phyloP scores from a whole-genome alignment of 2,888 invertebrate species.

The Oxystoma pomonae region DNA sequence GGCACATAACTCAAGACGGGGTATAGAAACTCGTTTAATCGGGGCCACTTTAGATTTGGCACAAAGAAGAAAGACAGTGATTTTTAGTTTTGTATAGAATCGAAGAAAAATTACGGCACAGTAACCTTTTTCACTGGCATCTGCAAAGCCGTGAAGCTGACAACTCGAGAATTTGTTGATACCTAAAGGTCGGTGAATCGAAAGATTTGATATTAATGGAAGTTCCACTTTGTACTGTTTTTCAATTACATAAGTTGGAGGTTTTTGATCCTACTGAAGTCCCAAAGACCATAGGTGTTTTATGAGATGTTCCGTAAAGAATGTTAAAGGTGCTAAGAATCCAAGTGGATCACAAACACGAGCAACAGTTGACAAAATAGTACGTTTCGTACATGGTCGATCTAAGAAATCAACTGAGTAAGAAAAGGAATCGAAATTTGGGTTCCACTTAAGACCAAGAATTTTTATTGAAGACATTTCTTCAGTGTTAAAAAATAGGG shows the following conservation, averaged over 20 bases:
- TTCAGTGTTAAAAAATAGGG: not conserved
- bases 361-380: slow-evolving; percentile 6
- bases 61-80: slow-evolving; percentile 9
- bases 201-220: not conserved
- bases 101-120: slow-evolving; percentile 22
- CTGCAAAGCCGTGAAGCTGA: slow-evolving; percentile 20
- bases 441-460: slow-evolving; percentile 4
- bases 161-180: not conserved
- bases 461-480: not conserved
- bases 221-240: too few species aligned
- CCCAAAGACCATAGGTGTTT: slow-evolving; percentile 4
- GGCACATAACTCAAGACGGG: slow-evolving; percentile 22
- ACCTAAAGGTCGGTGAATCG: not conserved
- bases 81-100: not conserved
- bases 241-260: not conserved
- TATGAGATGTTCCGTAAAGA: slow-evolving; percentile 2
- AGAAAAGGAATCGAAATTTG: not conserved
- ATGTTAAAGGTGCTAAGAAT: slow-evolving; percentile 2
- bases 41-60: slow-evolving; percentile 20
- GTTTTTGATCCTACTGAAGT: slow-evolving; percentile 3
- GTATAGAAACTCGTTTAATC: slow-evolving; percentile 18
- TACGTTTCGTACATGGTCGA: slow-evolving; percentile 1
- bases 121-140: slow-evolving; percentile 14
- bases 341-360: slow-evolving; percentile 4
- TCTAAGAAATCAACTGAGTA: not conserved